Conservation (phyloP, 2,797 vertebrate species). For the Rallus crepitans region DNA sequence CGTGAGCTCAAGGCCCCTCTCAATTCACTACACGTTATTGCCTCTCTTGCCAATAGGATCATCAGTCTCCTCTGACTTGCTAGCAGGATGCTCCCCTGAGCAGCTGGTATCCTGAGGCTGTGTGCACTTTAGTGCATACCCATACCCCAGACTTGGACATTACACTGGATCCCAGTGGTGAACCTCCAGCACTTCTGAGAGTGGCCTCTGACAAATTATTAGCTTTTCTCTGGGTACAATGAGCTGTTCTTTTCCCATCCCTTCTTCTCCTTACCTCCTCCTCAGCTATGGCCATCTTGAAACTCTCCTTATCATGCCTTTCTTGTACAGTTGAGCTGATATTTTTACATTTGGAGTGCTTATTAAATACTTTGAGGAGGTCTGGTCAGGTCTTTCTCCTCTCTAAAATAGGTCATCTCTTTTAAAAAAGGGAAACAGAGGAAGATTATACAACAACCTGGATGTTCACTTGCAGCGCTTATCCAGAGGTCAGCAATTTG, state of each 20-base stretch:
- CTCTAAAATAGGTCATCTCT: background rate
- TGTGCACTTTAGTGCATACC: background rate
- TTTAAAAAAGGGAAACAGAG: background rate
- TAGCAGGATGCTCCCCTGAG: background rate
- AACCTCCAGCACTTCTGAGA: background rate
- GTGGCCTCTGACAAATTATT: background rate
- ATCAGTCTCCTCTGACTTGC: background rate
- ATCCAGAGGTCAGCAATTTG: background rate
- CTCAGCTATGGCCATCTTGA: background rate
- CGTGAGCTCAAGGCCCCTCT: background rate
- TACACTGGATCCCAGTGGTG: background rate
- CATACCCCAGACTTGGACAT: background rate
- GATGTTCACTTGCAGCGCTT: background rate
- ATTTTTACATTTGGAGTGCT: background rate
- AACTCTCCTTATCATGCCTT: background rate
- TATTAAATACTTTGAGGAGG: background rate
- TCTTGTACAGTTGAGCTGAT: background rate
- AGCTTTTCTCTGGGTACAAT: background rate
- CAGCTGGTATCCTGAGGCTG: rapidly evolving
- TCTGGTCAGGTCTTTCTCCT: background rate
- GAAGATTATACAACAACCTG: background rate
- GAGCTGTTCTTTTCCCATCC: background rate
- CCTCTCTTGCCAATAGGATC: background rate
- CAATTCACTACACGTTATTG: background rate
- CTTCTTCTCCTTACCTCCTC: background rate